Conservation (phyloP, 1,140 invertebrate species). For the Macrobrachium rosenbergii region DNA sequence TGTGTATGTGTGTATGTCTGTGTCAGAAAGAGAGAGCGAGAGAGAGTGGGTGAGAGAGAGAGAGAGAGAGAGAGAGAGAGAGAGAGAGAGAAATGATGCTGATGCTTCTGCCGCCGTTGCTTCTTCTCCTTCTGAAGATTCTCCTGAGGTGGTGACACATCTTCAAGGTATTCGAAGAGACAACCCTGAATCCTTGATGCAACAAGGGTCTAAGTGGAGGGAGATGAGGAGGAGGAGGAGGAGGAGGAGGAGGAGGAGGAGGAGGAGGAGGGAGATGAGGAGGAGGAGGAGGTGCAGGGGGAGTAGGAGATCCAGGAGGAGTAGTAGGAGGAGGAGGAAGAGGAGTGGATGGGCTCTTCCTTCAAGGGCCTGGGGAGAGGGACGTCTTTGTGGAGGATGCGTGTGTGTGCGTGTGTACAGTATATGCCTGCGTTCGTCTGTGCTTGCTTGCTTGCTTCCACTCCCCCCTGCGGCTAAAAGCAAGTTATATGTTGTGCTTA, state of each 20-base stretch:
- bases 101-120: too few species aligned
- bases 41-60: too few species aligned
- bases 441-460: too few species aligned
- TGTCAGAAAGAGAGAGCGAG: too few species aligned
- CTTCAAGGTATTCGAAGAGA: conserved; percentile 53
- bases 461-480: too few species aligned
- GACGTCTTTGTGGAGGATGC: neutral
- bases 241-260: neutral
- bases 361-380: neutral
- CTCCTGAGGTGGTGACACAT: neutral
- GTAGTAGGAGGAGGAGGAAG: neutral
- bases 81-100: too few species aligned
- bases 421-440: neutral
- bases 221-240: neutral
- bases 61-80: too few species aligned
- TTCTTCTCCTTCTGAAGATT: too few species aligned
- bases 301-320: neutral
- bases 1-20: too few species aligned
- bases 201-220: conserved; percentile 3
- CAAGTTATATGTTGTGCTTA: too few species aligned
- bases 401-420: neutral
- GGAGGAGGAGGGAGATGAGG: conserved; percentile 3
- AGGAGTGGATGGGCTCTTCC: too few species aligned
- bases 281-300: neutral
- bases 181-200: neutral